Evolutionary conservation across 1,140 invertebrate species (phyloP), one percentile per base, ranked within the genome.

Genomic region (Episyrphus balteatus): DNA sequence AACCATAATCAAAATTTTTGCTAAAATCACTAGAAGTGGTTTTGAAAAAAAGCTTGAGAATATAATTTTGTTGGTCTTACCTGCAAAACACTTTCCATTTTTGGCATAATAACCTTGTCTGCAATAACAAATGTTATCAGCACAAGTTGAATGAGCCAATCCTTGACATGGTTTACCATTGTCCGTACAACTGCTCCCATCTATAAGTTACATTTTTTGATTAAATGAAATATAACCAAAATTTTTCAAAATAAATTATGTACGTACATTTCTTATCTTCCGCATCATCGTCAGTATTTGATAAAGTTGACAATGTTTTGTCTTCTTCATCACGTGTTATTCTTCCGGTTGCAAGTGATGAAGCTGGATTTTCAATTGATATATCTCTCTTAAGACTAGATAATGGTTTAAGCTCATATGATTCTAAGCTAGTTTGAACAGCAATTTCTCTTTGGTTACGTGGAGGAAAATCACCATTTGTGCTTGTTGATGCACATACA

Each of bases 31-130:
- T n/a, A n/a, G n/a, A n/a, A n/a, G n/a, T n/a, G n/a, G n/a, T n/a
- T n/a, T n/a, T n/a, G n/a, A n/a, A n/a, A n/a, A n/a, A n/a, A n/a
- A n/a, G n/a, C n/a, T n/a, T n/a, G n/a, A n/a, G n/a, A n/a, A n/a
- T n/a, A n/a, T n/a, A n/a, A n/a, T n/a, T n/a, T n/a, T n/a, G n/a
- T n/a, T n/a, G n/a, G n/a, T 46, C 52, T 45, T 30, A 68, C 64
- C 64, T 31, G 66, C 63, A 48, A 62, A 64, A 41, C 66, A 68
- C 54, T 64, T 61, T 7, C 55, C 55, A 52, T 65, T 61, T n/a
- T 51, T 51, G 10, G 52, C 51, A 56, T 66, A 68, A 37, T 64
- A 64, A 1, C 61, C 59, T 42, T 56, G 55, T 1, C 52, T 44
- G 39, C 65, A 68, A 7, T 64, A 33, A 39, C 65, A 68, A 40